Percentiles rank a stretch among this genome's conserved stretches.
Conservation (phyloP, 2,888 invertebrate species). For the Notodonta ziczac region DNA sequence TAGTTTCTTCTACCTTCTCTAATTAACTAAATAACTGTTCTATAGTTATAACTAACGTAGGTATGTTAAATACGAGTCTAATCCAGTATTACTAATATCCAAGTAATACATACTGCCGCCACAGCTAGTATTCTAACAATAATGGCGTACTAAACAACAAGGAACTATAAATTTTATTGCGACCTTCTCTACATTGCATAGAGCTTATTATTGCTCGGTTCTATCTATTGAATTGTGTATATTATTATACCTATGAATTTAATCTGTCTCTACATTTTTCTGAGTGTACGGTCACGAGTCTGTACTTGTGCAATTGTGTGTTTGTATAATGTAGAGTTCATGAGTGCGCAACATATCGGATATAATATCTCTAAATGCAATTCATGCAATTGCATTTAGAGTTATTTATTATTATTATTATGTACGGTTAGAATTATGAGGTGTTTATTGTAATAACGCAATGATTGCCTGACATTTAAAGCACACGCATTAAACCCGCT, state of each 20-base stretch:
- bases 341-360: no score
- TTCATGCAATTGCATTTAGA: no score
- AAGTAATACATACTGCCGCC: not conserved
- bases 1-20: no score
- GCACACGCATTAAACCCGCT: not conserved
- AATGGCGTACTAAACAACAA: conserved; percentile 1
- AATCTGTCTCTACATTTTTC: no score
- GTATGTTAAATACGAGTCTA: not conserved
- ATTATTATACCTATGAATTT: no score
- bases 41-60: no score
- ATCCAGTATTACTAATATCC: not conserved
- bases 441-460: not conserved
- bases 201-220: not conserved
- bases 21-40: no score
- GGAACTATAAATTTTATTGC: not conserved
- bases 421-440: not conserved
- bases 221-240: not conserved
- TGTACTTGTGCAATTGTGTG: no score
- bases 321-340: no score
- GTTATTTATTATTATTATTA: no score
- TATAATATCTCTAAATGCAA: no score
- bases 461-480: not conserved
- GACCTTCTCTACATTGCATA: not conserved
- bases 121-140: not conserved
- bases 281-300: no score